Base-by-base conservation (phyloP, 1,140 invertebrate genomes). In the Nomia melanderi region DNA sequence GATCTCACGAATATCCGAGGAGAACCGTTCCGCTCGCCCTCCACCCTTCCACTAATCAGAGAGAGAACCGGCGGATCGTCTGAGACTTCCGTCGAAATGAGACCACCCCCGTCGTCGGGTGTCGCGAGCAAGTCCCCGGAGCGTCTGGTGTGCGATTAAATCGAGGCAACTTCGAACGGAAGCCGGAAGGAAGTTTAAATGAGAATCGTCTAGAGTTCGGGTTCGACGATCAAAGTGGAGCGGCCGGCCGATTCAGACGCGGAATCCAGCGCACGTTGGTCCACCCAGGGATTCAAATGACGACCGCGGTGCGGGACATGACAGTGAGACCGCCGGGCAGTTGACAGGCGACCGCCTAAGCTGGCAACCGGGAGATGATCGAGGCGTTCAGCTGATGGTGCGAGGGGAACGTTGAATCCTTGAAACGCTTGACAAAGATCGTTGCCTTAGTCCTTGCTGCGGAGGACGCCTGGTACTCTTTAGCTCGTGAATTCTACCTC, bases 361-460 rank as follows among this genome's bases (percentile, higher is more conserved):
- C n/a, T 31, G 25, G 27, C 20, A 11, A 25, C 17, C 14, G 0
- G 9, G 44, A 41, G 56, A 63, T 63, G 75, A 77, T 14, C 57
- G 53, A 47, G 47, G 41, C 29, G 39, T 67, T 56, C 31, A 60
- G 64, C 78, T 77, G 74, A 80, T 78, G 56, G 25, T 33, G 29
- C 6, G 36, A 41, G 47, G 57, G 12, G 25, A 2, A 36, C 8
- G 17, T 0, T 17, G 17, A 23, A 8, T 6, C 1, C 31, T 25
- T 7, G 20, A 47, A 36, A 41, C 17, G n/a, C 1, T 12, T 12
- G 39, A 7, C 14, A 39, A 29, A n/a, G 39, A 70, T 31, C 69
- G 54, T 82, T 82, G 81, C 79, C 81, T 83, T 83, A 63, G 54
- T 67, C n/a, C 14, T n/a, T n/a, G n/a, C n/a, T 56, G 27, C 7